Conservation (phyloP, 2,113 vertebrate species). For the Acrocephalus kingi region DNA sequence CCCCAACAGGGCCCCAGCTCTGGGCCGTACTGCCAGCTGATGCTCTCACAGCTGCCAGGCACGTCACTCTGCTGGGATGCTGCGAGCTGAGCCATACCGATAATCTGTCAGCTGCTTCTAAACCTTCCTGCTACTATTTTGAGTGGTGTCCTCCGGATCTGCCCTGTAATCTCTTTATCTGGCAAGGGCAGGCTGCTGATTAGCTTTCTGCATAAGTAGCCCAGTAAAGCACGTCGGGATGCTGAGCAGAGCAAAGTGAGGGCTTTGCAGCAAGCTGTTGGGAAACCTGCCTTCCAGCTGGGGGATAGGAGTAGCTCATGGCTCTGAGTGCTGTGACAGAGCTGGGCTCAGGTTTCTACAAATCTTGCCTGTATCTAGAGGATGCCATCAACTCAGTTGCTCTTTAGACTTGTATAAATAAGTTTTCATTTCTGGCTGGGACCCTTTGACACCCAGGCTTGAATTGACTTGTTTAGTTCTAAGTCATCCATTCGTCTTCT, state of each 20-base stretch:
- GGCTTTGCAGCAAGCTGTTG: not conserved
- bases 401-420: not conserved
- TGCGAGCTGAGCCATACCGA: rapidly evolving
- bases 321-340: not conserved
- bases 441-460: not conserved
- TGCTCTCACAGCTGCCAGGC: not conserved
- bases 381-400: not conserved
- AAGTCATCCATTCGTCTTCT: not conserved
- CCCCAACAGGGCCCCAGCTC: not conserved
- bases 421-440: not conserved
- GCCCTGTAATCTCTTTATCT: conserved; percentile 60
- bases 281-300: not conserved
- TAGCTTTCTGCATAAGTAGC: conserved; percentile 44
- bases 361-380: not conserved
- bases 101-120: conserved; percentile 47
- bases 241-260: not conserved
- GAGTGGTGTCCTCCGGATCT: conserved; percentile 53
- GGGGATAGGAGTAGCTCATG: not conserved
- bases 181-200: conserved; percentile 16
- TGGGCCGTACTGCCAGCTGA: rapidly evolving
- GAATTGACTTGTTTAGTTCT: not conserved
- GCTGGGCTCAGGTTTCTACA: not conserved
- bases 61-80: rapidly evolving
- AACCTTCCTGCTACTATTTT: conserved; percentile 66
- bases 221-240: not conserved